Percentiles rank a stretch among this genome's conserved stretches.
Evolutionary conservation across 2,797 vertebrate genomes (phyloP).

Genomic region (Threskiornis aethiopicus): DNA sequence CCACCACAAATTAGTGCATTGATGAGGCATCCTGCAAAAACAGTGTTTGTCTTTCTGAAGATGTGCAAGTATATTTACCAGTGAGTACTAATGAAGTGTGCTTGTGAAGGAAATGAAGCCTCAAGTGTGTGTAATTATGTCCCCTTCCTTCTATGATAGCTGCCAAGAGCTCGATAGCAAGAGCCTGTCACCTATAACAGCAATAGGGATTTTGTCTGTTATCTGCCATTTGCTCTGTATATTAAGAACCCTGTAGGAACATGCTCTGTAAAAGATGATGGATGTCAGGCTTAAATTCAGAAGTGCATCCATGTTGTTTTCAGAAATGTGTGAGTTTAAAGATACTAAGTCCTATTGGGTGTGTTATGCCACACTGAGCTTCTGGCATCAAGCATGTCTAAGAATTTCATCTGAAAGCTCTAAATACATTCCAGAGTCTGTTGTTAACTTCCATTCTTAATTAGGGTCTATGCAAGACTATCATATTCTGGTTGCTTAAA

Average conservation of each 20-base stretch:
- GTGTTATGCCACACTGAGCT: background rate
- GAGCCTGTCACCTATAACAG: background rate
- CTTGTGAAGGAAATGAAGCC: conserved; percentile 51
- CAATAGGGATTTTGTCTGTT: background rate
- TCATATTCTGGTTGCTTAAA: background rate
- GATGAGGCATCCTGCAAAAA: conserved; percentile 26
- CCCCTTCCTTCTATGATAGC: conserved; percentile 12
- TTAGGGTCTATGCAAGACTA: background rate
- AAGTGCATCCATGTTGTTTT: background rate
- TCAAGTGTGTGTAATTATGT: conserved; percentile 33
- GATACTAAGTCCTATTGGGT: background rate
- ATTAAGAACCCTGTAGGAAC: background rate
- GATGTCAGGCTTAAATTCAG: background rate
- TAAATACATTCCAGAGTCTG: background rate
- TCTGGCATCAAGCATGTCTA: background rate
- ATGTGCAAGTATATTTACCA: conserved; percentile 39
- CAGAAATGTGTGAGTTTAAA: background rate
- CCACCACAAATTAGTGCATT: background rate
- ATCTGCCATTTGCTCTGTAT: background rate
- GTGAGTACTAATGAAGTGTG: conserved; percentile 21
- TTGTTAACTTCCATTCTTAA: background rate
- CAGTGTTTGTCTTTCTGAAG: conserved; percentile 41
- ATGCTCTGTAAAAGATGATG: background rate
- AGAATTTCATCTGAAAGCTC: background rate
- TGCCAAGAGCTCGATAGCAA: conserved; percentile 33